Conservation (phyloP, 1,140 invertebrate genomes). For the Sitodiplosis mosellana region DNA sequence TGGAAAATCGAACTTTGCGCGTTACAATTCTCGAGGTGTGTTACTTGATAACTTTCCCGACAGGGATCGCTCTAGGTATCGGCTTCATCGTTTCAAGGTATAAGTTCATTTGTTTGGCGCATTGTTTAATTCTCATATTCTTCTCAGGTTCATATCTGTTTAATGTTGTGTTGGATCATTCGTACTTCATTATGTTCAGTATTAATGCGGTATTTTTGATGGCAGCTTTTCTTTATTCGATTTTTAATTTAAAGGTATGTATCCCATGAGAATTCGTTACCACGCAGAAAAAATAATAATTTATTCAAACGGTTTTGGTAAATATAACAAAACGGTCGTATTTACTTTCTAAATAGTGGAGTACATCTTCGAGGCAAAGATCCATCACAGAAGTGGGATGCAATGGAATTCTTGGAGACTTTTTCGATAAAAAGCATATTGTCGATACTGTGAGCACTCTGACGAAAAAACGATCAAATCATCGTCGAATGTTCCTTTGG, state of each 20-base stretch:
- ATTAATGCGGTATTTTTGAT: slow-evolving; percentile 42
- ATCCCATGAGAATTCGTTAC: no score
- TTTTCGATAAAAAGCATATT: slow-evolving; percentile 48
- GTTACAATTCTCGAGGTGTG: slow-evolving; percentile 52
- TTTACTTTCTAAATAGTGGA: slow-evolving; percentile 34
- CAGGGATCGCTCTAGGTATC: slow-evolving; percentile 43
- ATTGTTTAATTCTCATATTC: slow-evolving; percentile 8
- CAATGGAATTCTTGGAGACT: slow-evolving; percentile 40
- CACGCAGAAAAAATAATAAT: no score
- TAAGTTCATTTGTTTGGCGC: slow-evolving; percentile 28
- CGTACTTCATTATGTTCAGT: slow-evolving; percentile 47
- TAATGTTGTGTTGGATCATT: slow-evolving; percentile 31
- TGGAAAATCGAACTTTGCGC: slow-evolving; percentile 42
- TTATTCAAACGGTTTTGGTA: no score
- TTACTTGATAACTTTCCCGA: slow-evolving; percentile 56
- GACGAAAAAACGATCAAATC: slow-evolving; percentile 29
- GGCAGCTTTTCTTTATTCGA: slow-evolving; percentile 39
- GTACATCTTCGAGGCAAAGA: slow-evolving; percentile 38
- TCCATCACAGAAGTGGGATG: slow-evolving; percentile 31
- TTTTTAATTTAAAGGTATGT: slow-evolving; percentile 24
- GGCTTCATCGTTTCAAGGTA: slow-evolving; percentile 9
- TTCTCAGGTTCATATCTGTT: slow-evolving; percentile 38
- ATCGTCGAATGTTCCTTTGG: slow-evolving; percentile 38
- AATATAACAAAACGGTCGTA: no score
- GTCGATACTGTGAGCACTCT: slow-evolving; percentile 37